Base-by-base conservation (phyloP, 1,140 invertebrate species). In the Leptoteleia sp. region DNA sequence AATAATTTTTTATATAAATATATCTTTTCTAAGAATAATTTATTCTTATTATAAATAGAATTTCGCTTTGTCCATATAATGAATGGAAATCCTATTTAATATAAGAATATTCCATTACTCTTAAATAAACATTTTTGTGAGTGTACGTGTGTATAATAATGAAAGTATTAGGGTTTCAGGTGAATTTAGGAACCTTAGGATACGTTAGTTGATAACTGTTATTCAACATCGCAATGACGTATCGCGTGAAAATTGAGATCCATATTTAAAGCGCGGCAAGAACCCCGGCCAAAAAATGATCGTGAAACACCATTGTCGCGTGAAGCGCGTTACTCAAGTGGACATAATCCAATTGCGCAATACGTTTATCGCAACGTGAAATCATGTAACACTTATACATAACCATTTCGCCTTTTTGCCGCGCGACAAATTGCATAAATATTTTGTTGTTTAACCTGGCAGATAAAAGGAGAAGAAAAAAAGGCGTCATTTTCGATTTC, bases 231-330 rank as follows among this genome's bases (percentile, higher is more conserved):
- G 43, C 54, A 57, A 59, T 59, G 54, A 48, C 65, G 42, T 71
- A 54, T 62, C 43, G 16, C 19, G 40, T 61, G 40, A 61, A 33
- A 71, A 52, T 45, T 40, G 65, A 48, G 45, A 70, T 59, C 37
- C 33, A 57, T 35, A 27, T 42, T 42, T 12, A n/a, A 11, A 43
- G 6, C 6, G 25, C 4, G 3, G 8, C 15, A 52, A 55, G 13
- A 50, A 40, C 4, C 9, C 2, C 2, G 33, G 4, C 12, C 68
- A 22, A 64, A 62, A 70, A 68, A 52, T 75, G 64, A 62, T 67
- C 61, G 62, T 61, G 62, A 75, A 75, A 75, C 52, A 59, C 43
- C 59, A 65, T 59, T 73, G 48, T 73, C 48, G 70, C 70, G 59
- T 73, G 57, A 65, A 75, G 55, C 37, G 50, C 12, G 50, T 75